phyloP scores from a whole-genome alignment of 2,888 invertebrate genomes.

The Stenoptilia bipunctidactyla region DNA sequence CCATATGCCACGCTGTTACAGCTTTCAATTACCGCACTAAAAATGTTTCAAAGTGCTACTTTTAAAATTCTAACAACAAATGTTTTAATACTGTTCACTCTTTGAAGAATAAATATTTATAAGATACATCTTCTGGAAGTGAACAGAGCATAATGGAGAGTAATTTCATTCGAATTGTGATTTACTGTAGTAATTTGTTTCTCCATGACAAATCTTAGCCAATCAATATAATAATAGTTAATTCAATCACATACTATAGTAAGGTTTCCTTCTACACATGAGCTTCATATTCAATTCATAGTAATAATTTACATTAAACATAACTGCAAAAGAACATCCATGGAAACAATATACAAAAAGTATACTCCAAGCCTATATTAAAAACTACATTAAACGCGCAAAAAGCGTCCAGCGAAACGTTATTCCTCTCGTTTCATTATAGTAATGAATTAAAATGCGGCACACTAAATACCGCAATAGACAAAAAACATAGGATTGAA shows the following conservation, averaged over 20 bases:
- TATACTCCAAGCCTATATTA: conserved; percentile 50
- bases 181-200: not conserved
- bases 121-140: not conserved
- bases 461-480: conserved; percentile 28
- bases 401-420: conserved; percentile 53
- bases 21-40: conserved; percentile 60
- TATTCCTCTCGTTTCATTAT: conserved; percentile 48
- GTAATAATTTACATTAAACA: conserved; percentile 59
- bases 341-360: conserved; percentile 51
- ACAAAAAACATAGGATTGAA: conserved; percentile 51
- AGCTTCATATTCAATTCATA: conserved; percentile 47
- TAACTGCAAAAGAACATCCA: conserved; percentile 50
- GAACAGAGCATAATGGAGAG: no score
- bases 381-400: conserved; percentile 55
- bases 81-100: conserved; percentile 25
- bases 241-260: conserved; percentile 29
- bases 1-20: conserved; percentile 28
- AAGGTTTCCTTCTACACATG: conserved; percentile 35
- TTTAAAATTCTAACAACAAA: conserved; percentile 34
- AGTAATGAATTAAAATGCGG: conserved; percentile 40
- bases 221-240: conserved; percentile 26
- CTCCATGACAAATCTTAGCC: conserved; percentile 18
- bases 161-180: not conserved
- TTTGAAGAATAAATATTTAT: conserved; percentile 15
- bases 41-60: conserved; percentile 54